Conservation (phyloP, 2,888 invertebrate genomes). For the Amphiduros pacificus region DNA sequence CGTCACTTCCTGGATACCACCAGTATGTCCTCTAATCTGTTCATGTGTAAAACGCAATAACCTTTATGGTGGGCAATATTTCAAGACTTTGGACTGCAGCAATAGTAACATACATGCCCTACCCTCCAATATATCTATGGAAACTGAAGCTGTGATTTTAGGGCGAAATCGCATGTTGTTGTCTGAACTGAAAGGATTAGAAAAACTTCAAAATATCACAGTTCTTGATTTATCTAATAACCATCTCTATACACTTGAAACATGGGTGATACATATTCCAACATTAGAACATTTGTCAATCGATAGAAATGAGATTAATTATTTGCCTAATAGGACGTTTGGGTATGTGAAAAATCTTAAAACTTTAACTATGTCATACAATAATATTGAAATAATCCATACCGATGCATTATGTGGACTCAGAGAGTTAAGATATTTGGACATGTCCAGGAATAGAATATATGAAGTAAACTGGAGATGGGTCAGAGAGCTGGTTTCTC, state of each 20-base stretch:
- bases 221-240: slow-evolving; percentile 21
- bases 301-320: slow-evolving; percentile 20
- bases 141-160: slow-evolving; percentile 21
- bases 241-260: slow-evolving; percentile 13
- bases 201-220: slow-evolving; percentile 14
- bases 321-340: slow-evolving; percentile 21
- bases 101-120: slow-evolving; percentile 17
- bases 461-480: slow-evolving; percentile 24
- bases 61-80: too few species aligned
- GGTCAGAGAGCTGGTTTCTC: slow-evolving; percentile 18
- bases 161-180: slow-evolving; percentile 23
- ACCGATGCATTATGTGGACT: slow-evolving; percentile 15
- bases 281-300: slow-evolving; percentile 7
- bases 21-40: too few species aligned
- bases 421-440: neutral
- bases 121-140: slow-evolving; percentile 24
- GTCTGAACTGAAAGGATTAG: slow-evolving; percentile 17
- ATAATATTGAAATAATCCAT: slow-evolving; percentile 24
- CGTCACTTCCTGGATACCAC: too few species aligned
- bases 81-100: slow-evolving; percentile 25
- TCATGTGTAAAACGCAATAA: too few species aligned
- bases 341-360: neutral
- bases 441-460: slow-evolving; percentile 13
- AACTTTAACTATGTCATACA: slow-evolving; percentile 16
- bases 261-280: neutral